Percentiles rank a stretch among this genome's conserved stretches.
Evolutionary conservation across 2,113 vertebrate species (phyloP).

Genomic region (Sula dactylatra): DNA sequence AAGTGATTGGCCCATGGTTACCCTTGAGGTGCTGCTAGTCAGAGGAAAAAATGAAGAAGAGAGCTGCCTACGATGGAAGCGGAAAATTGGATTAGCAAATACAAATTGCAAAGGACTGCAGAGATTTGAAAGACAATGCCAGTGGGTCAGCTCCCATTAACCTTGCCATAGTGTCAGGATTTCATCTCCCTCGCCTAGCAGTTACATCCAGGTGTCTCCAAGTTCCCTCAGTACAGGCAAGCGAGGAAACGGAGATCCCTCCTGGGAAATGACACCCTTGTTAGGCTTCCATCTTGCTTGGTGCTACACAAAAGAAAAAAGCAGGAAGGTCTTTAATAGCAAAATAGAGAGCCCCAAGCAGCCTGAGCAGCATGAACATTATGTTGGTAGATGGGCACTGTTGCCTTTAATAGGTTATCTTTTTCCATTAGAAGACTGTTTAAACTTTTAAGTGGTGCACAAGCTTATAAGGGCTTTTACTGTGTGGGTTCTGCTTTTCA

Average conservation of each 20-base stretch:
- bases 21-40: not conserved
- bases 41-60: not conserved
- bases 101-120: not conserved
- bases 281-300: not conserved
- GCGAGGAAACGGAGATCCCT: not conserved
- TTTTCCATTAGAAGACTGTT: not conserved
- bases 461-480: not conserved
- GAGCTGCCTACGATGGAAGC: not conserved
- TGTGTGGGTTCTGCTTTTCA: not conserved
- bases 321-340: not conserved
- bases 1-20: not conserved
- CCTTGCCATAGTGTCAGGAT: not conserved
- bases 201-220: not conserved
- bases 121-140: not conserved
- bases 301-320: not conserved
- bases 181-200: not conserved
- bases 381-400: not conserved
- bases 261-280: not conserved
- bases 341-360: not conserved
- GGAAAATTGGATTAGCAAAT: not conserved
- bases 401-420: not conserved
- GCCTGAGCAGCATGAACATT: not conserved
- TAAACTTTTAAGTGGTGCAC: slow-evolving; percentile 7
- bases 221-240: not conserved
- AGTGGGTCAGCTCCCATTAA: not conserved